phyloP scores from a whole-genome alignment of 2,888 invertebrate species.

The Torymus aiolomorphi region DNA sequence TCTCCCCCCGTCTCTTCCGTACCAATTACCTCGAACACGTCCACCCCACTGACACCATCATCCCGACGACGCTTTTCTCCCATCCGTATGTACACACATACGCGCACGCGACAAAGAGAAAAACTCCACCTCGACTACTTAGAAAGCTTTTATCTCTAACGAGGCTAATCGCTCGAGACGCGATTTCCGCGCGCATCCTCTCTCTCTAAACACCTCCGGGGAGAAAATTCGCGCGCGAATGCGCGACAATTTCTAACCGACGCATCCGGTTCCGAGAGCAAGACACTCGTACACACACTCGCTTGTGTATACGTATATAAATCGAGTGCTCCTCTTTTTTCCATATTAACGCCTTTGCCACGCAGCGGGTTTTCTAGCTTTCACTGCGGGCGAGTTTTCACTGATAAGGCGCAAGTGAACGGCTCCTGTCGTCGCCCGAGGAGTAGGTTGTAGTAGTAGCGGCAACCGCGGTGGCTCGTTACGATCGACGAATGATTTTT shows the following conservation, averaged over 20 bases:
- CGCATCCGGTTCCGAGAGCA: constrained; percentile 28
- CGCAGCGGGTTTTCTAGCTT: constrained; percentile 25
- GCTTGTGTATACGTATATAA: constrained; percentile 1
- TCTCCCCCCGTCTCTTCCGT: no score
- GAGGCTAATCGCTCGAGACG: constrained; percentile 50
- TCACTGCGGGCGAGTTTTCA: constrained; percentile 48
- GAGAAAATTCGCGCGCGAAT: constrained; percentile 22
- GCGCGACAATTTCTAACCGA: constrained; percentile 28
- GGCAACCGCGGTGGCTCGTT: no score
- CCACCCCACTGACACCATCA: no score
- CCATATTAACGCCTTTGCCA: constrained; percentile 4
- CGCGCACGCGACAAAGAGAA: not conserved
- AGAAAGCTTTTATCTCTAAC: constrained; percentile 47
- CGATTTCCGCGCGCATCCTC: constrained; percentile 23
- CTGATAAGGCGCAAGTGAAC: constrained; percentile 44
- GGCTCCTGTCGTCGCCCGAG: constrained; percentile 4
- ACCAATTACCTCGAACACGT: no score
- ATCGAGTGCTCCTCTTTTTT: constrained; percentile 22
- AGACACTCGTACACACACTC: constrained; percentile 4
- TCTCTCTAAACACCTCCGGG: constrained; percentile 5
- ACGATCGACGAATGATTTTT: no score
- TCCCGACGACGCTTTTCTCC: not conserved
- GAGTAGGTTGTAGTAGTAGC: not conserved
- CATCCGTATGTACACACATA: no score
- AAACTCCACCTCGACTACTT: constrained; percentile 24